phyloP scores from a whole-genome alignment of 2,113 vertebrate species.

The Capra hircus region DNA sequence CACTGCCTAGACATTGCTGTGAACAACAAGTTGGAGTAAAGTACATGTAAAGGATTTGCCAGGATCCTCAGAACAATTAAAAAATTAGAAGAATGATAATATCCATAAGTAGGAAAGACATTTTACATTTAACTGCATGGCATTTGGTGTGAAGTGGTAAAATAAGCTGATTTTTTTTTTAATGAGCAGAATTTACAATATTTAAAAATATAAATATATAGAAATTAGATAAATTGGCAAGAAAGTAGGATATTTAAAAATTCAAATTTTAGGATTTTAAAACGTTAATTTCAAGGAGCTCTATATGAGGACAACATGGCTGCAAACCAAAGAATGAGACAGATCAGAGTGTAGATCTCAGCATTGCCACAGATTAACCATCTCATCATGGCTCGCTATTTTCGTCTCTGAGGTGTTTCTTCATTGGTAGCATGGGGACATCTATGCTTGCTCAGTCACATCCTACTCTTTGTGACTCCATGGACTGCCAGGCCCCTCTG shows the following conservation, averaged over 20 bases:
- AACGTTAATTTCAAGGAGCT: background rate
- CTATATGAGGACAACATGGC: background rate
- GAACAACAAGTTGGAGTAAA: too few relatives aligned
- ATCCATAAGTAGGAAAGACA: background rate
- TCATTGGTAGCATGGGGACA: background rate
- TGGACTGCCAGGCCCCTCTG: background rate
- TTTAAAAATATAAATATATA: background rate
- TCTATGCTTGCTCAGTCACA: background rate
- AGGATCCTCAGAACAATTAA: background rate
- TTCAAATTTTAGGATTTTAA: background rate
- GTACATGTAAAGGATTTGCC: background rate
- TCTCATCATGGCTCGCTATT: background rate
- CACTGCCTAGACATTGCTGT: background rate
- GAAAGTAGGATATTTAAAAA: background rate
- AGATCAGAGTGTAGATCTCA: background rate
- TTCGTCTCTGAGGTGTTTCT: background rate
- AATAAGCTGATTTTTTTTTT: background rate
- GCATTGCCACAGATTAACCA: background rate
- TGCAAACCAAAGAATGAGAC: background rate
- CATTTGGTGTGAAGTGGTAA: background rate
- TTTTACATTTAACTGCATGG: background rate
- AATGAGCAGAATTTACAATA: background rate
- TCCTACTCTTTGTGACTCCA: background rate
- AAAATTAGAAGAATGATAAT: background rate
- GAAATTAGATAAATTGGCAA: background rate